A percentile compares a stretch with the other conserved stretches of the same genome.
phyloP scores from a whole-genome alignment of 2,888 invertebrate species.

The Globia sparganii region DNA sequence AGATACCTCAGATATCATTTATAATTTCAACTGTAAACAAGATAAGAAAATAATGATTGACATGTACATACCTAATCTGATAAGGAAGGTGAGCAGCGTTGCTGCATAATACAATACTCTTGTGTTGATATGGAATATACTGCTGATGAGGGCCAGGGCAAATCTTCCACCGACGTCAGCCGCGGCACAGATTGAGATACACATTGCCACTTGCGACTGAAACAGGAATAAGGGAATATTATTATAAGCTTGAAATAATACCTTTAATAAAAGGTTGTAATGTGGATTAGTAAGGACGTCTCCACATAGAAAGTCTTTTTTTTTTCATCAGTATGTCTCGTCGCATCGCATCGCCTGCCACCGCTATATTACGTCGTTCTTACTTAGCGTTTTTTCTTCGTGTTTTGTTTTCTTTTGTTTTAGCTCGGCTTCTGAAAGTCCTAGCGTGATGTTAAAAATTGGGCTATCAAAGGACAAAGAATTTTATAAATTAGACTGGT shows the following conservation, averaged over 20 bases:
- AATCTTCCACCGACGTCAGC: conserved; percentile 85
- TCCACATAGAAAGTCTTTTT: neutral
- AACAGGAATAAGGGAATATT: conserved; percentile 56
- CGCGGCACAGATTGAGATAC: conserved; percentile 84
- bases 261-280: neutral
- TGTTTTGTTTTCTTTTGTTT: too few species aligned
- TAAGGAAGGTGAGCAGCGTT: conserved; percentile 79
- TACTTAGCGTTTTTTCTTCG: too few species aligned
- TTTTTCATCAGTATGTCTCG: neutral
- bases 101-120: conserved; percentile 81
- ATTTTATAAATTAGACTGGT: too few species aligned
- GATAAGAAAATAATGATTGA: conserved; percentile 31
- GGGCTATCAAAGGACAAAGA: too few species aligned
- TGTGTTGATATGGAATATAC: conserved; percentile 78
- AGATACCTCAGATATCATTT: conserved; percentile 11
- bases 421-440: too few species aligned
- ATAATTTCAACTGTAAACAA: conserved; percentile 13
- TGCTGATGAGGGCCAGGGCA: conserved; percentile 80
- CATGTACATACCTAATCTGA: conserved; percentile 76
- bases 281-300: neutral
- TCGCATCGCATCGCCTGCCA: too few species aligned
- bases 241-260: neutral
- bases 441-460: too few species aligned
- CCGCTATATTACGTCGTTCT: too few species aligned
- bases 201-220: conserved; percentile 83